phyloP scores from a whole-genome alignment of 1,140 invertebrate genomes.

The Solenopsis invicta region DNA sequence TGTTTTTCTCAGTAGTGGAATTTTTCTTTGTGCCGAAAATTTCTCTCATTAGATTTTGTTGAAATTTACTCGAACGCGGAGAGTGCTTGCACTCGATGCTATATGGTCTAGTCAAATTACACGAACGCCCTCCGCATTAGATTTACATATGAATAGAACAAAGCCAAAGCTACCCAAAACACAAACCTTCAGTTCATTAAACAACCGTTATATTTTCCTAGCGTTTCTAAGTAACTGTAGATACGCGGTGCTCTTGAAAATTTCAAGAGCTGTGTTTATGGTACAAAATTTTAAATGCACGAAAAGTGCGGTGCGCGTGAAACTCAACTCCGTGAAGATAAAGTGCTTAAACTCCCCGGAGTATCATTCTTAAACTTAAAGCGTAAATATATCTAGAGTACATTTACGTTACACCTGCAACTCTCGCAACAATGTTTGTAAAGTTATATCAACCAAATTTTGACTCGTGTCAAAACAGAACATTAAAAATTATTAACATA shows the following conservation, averaged over 20 bases:
- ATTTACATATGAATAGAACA: constrained; percentile 52
- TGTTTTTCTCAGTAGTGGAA: too few species aligned
- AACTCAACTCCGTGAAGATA: not conserved
- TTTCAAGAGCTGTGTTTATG: constrained; percentile 20
- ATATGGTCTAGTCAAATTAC: constrained; percentile 14
- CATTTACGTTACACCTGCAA: constrained; percentile 19
- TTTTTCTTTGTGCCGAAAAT: not conserved
- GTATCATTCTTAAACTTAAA: constrained; percentile 21
- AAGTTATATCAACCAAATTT: not conserved
- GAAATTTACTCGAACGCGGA: not conserved
- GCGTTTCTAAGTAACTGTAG: not conserved
- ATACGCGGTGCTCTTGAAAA: not conserved
- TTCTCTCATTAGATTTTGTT: constrained; percentile 3
- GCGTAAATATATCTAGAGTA: not conserved
- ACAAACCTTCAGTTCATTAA: not conserved
- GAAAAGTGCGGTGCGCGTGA: constrained; percentile 7
- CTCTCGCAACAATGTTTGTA: not conserved
- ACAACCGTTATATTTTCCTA: not conserved
- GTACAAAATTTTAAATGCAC: constrained; percentile 19
- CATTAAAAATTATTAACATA: too few species aligned
- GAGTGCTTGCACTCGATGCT: not conserved
- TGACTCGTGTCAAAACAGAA: not conserved
- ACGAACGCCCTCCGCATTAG: not conserved
- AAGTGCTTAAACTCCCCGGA: constrained; percentile 20
- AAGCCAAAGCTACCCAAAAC: not conserved